These are phyloP conservation scores for Nothura maculosa DNA, from an alignment of 2,797 vertebrate genomes.

Conservation along the genomic window DNA sequence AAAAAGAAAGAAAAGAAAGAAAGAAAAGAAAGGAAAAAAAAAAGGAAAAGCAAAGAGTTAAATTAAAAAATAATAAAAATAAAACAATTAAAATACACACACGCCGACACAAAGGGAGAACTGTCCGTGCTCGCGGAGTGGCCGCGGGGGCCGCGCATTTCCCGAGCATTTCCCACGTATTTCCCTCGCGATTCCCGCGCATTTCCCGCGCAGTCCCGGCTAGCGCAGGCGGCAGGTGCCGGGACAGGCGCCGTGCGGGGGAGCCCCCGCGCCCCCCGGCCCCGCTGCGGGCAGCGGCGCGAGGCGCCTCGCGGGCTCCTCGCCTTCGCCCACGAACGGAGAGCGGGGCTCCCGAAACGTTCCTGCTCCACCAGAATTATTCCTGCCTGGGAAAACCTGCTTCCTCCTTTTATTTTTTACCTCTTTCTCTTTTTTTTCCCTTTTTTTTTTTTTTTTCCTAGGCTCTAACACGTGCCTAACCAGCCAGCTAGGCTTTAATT, in stretches of 20 bases:
- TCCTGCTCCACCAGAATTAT: background rate
- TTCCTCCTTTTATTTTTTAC: background rate
- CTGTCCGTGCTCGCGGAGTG: no score
- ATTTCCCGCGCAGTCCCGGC: background rate
- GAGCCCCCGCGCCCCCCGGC: background rate
- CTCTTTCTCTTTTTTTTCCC: background rate
- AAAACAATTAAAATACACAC: rapidly evolving
- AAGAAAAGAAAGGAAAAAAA: no score
- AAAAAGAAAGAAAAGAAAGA: no score
- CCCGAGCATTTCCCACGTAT: no score
- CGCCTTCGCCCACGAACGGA: background rate
- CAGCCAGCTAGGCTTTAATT: conserved; percentile 42
- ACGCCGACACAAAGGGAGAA: background rate
- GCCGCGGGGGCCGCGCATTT: no score
- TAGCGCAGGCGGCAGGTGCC: conserved; percentile 71
- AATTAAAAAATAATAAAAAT: background rate
- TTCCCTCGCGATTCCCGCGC: no score
- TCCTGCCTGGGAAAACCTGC: background rate
- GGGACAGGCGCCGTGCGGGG: background rate
- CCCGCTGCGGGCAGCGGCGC: background rate
- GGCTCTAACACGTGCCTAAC: conserved; percentile 8
- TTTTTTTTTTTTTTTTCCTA: no score
- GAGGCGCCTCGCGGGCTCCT: background rate
- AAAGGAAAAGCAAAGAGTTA: background rate
- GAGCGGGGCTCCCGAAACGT: background rate